A percentile compares a stretch with the other conserved stretches of the same genome.
These are phyloP conservation scores for Carassius gibelio DNA, from an alignment of 2,113 vertebrate species.

Conservation along the genomic window DNA sequence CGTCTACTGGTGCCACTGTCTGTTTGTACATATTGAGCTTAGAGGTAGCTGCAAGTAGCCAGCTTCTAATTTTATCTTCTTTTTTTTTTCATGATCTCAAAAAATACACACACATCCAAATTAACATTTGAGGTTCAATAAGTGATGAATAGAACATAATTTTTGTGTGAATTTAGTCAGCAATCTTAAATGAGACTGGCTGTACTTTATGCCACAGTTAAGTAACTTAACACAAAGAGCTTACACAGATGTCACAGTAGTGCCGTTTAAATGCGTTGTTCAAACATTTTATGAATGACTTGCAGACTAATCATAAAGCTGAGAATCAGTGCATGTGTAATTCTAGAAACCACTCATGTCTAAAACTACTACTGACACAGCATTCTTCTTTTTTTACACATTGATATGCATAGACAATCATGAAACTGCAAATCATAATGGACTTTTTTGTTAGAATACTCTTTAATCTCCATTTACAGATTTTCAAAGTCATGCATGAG, in stretches of 20 bases:
- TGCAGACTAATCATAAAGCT: background rate
- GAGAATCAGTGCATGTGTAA: background rate
- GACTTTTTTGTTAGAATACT: background rate
- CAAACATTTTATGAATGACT: background rate
- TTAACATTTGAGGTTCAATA: background rate
- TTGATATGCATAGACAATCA: background rate
- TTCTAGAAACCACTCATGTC: background rate
- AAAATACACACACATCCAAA: too few relatives aligned
- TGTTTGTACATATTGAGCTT: background rate
- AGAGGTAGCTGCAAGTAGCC: background rate
- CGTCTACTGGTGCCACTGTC: too few relatives aligned
- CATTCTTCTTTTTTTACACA: background rate
- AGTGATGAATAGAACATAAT: background rate
- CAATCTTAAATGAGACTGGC: background rate
- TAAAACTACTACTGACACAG: background rate
- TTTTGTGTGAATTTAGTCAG: background rate
- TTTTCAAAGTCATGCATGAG: background rate
- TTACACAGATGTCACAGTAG: background rate
- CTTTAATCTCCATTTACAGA: conserved; percentile 1
- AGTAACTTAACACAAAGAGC: background rate
- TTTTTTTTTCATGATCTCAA: too few relatives aligned
- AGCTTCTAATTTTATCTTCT: background rate
- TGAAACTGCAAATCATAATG: background rate
- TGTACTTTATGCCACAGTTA: background rate
- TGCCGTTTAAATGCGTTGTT: background rate